phyloP scores from a whole-genome alignment of 2,113 vertebrate species.

The Ceyx margarethae region DNA sequence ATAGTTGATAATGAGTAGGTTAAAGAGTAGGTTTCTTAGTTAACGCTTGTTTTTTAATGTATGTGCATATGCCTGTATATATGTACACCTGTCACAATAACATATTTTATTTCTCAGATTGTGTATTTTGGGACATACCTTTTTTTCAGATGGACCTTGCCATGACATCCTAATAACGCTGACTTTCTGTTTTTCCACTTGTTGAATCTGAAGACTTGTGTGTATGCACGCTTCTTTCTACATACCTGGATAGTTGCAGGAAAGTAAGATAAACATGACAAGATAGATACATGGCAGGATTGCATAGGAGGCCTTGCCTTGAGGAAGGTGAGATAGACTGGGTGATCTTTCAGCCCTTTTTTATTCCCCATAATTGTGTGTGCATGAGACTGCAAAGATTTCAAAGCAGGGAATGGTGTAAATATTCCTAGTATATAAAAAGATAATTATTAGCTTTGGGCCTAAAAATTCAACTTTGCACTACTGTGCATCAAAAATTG shows the following conservation, averaged over 20 bases:
- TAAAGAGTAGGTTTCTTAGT: neutral
- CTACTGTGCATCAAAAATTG: neutral
- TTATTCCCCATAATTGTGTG: neutral
- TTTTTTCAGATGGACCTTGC: neutral
- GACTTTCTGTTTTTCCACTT: neutral
- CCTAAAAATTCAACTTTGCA: neutral
- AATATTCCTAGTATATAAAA: neutral
- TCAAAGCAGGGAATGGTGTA: neutral
- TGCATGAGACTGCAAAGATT: neutral
- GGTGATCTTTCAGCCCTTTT: neutral
- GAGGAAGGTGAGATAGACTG: neutral
- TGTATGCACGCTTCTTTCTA: neutral
- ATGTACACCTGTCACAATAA: neutral
- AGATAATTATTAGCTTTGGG: neutral
- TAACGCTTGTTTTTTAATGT: neutral
- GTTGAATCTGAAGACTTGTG: neutral
- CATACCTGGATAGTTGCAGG: neutral
- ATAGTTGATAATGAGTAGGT: neutral
- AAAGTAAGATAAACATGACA: neutral
- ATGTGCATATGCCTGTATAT: neutral
- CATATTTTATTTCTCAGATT: neutral
- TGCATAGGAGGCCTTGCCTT: neutral
- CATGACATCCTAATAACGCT: neutral
- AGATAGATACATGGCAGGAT: neutral
- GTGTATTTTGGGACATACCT: neutral